A percentile compares a stretch with the other conserved stretches of the same genome.
Evolutionary conservation across 2,888 invertebrate species (phyloP).

Genomic region (Phragmatobia fuliginosa): DNA sequence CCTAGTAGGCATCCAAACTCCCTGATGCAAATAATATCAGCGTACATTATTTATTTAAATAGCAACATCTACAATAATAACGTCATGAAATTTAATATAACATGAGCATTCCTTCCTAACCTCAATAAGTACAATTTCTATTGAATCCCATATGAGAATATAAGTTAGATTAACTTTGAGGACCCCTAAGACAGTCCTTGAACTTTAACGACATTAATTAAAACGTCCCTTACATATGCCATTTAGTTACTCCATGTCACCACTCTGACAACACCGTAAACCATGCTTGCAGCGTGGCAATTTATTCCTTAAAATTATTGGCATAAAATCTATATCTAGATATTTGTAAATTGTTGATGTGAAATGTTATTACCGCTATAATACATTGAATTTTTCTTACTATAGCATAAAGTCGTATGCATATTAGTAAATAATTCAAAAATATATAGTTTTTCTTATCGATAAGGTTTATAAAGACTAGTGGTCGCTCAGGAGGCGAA

Average conservation of each 20-base stretch:
- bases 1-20: no score
- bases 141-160: conserved; percentile 18
- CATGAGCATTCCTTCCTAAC: conserved; percentile 11
- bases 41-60: background rate
- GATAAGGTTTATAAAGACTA: background rate
- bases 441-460: background rate
- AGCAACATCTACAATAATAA: background rate
- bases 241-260: conserved; percentile 37
- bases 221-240: conserved; percentile 33
- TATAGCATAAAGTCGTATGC: background rate
- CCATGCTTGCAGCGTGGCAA: background rate
- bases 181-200: conserved; percentile 21
- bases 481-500: no score
- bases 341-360: background rate
- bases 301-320: background rate
- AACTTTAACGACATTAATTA: conserved; percentile 33
- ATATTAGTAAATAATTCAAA: background rate
- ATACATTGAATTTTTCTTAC: background rate
- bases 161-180: conserved; percentile 14
- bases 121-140: background rate
- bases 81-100: background rate
- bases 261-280: background rate
- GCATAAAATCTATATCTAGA: background rate
- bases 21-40: no score
- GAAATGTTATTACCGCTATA: background rate